phyloP scores from a whole-genome alignment of 2,797 vertebrate genomes.

The Poecilia picta region DNA sequence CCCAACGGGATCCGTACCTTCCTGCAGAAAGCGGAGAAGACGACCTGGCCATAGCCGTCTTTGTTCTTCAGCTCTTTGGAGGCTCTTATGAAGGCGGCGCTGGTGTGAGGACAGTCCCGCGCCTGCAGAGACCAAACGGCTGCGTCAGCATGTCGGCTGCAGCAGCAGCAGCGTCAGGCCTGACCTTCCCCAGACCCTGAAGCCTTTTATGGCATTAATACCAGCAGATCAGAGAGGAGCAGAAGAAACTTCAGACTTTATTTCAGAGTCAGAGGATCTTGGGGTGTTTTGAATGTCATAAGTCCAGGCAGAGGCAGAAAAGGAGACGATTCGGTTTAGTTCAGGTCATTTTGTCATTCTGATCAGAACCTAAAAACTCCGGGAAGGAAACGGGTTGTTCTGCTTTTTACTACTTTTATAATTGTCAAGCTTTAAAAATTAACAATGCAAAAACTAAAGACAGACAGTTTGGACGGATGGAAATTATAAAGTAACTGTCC shows the following conservation, averaged over 20 bases:
- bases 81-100: slow-evolving; percentile 75
- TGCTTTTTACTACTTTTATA: too few relatives aligned
- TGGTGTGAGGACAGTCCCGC: slow-evolving; percentile 82
- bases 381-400: too few relatives aligned
- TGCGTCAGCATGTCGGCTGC: not conserved
- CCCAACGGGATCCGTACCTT: slow-evolving; percentile 79
- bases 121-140: slow-evolving; percentile 74
- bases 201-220: slow-evolving; percentile 36
- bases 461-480: too few relatives aligned
- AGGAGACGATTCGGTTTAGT: too few relatives aligned
- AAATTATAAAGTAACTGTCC: too few relatives aligned
- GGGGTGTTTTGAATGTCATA: not conserved
- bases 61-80: slow-evolving; percentile 84
- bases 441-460: too few relatives aligned
- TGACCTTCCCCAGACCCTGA: slow-evolving; percentile 42
- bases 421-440: too few relatives aligned
- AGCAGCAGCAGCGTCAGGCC: not conserved
- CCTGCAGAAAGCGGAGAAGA: slow-evolving; percentile 89
- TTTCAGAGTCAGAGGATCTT: not conserved
- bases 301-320: not conserved
- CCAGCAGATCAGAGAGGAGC: slow-evolving; percentile 36
- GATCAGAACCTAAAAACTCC: too few relatives aligned
- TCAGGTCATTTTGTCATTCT: too few relatives aligned
- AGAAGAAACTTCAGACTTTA: not conserved
- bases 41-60: slow-evolving; percentile 81